Evolutionary conservation across 2,797 vertebrate species (phyloP).

Genomic region (Odontamblyopus rebecca): DNA sequence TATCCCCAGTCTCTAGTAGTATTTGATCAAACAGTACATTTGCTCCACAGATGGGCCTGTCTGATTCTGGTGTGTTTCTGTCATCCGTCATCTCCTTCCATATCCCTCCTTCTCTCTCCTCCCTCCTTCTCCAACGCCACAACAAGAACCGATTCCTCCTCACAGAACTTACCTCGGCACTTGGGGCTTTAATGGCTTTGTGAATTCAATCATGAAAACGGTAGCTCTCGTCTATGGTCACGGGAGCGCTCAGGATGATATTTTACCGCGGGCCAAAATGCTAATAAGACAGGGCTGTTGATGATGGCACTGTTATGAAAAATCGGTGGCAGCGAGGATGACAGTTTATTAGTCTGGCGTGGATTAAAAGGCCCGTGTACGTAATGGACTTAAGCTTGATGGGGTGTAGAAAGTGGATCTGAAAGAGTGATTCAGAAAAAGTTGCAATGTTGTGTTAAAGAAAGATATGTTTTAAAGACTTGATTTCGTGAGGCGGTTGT

Average conservation of each 20-base stretch:
- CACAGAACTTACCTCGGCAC: slow-evolving; percentile 47
- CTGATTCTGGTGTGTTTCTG: slow-evolving; percentile 30
- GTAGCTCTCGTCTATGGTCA: slow-evolving; percentile 20
- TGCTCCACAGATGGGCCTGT: slow-evolving; percentile 53
- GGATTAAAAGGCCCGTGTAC: slow-evolving; percentile 21
- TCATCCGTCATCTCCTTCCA: slow-evolving; percentile 44
- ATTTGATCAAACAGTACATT: slow-evolving; percentile 46
- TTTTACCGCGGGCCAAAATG: slow-evolving; percentile 23
- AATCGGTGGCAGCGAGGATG: slow-evolving; percentile 26
- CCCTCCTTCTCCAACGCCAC: slow-evolving; percentile 25
- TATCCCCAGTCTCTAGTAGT: slow-evolving; percentile 24
- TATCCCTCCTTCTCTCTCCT: slow-evolving; percentile 16
- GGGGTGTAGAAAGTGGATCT: slow-evolving; percentile 1
- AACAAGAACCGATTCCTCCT: slow-evolving; percentile 30
- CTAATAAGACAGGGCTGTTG: slow-evolving; percentile 48
- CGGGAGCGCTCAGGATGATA: slow-evolving; percentile 11
- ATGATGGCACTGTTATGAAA: slow-evolving; percentile 35
- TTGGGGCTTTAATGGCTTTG: slow-evolving; percentile 57
- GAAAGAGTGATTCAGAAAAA: neutral
- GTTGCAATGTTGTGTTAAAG: neutral
- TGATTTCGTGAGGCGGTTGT: too few relatives aligned
- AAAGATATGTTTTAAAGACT: neutral
- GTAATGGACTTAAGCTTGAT: neutral
- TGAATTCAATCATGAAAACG: slow-evolving; percentile 57
- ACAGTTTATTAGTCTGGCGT: slow-evolving; percentile 31